These are phyloP conservation scores for Trogon surrucura DNA, from an alignment of 2,113 vertebrate genomes.

Conservation along the genomic window DNA sequence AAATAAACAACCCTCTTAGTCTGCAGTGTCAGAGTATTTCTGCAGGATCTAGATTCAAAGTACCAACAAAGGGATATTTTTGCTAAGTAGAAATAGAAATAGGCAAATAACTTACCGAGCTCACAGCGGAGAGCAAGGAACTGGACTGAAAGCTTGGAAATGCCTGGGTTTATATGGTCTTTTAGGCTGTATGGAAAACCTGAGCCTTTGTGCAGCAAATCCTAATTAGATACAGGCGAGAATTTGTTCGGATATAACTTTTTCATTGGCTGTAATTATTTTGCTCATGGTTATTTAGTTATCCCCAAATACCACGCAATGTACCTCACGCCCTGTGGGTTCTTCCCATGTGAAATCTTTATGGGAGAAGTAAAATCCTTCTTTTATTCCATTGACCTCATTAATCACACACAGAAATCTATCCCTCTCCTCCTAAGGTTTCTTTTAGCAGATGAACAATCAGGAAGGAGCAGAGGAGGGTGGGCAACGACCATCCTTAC, in stretches of 20 bases:
- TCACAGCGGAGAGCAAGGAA: not conserved
- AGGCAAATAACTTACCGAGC: slow-evolving; percentile 31
- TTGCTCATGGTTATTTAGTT: not conserved
- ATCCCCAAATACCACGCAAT: not conserved
- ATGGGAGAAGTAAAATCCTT: not conserved
- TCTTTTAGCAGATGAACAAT: rapidly evolving
- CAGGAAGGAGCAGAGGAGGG: rapidly evolving
- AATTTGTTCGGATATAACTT: not conserved
- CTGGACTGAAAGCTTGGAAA: not conserved
- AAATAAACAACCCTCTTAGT: not conserved
- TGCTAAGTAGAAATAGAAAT: not conserved
- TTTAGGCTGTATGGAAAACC: not conserved
- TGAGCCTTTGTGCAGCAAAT: not conserved
- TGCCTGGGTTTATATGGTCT: not conserved
- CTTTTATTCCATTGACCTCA: not conserved
- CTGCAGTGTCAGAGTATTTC: not conserved
- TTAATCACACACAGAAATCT: not conserved
- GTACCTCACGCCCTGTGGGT: not conserved
- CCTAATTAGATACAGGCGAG: not conserved
- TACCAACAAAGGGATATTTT: not conserved
- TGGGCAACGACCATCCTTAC: rapidly evolving
- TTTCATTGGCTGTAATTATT: slow-evolving; percentile 15
- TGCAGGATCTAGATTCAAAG: not conserved
- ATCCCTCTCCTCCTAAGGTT: not conserved
- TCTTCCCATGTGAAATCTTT: not conserved